Evolutionary conservation across 2,113 vertebrate genomes (phyloP).

Genomic region (Pelecanoides urinatrix): DNA sequence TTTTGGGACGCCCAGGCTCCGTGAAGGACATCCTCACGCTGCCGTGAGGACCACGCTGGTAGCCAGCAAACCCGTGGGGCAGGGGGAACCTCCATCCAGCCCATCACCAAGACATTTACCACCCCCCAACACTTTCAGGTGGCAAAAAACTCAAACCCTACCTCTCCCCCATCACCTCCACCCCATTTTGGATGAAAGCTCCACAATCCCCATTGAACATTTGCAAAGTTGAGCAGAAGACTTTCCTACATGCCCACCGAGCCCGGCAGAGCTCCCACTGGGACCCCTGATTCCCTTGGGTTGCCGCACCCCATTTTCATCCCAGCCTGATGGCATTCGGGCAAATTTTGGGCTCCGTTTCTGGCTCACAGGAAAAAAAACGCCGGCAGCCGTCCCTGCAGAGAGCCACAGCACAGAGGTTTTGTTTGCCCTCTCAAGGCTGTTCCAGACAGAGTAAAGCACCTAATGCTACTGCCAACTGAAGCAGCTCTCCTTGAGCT

Average conservation of each 20-base stretch:
- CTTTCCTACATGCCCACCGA: background rate
- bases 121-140: accelerated
- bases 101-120: accelerated
- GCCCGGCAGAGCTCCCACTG: background rate
- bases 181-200: background rate
- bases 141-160: background rate
- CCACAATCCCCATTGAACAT: accelerated
- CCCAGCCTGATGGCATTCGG: background rate
- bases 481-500: constrained; percentile 47
- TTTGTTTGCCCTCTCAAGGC: constrained; percentile 57
- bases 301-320: background rate
- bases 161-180: background rate
- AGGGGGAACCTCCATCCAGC: background rate
- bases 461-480: constrained; percentile 15
- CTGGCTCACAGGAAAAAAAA: background rate
- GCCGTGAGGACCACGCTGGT: accelerated
- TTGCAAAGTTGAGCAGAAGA: accelerated
- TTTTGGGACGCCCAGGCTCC: background rate
- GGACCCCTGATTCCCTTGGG: background rate
- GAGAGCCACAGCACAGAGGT: background rate
- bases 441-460: constrained; percentile 38
- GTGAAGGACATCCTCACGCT: background rate
- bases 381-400: background rate
- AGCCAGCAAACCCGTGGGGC: background rate
- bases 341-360: accelerated